Evolutionary conservation across 2,797 vertebrate genomes (phyloP).

Genomic region (Danio tinwini): DNA sequence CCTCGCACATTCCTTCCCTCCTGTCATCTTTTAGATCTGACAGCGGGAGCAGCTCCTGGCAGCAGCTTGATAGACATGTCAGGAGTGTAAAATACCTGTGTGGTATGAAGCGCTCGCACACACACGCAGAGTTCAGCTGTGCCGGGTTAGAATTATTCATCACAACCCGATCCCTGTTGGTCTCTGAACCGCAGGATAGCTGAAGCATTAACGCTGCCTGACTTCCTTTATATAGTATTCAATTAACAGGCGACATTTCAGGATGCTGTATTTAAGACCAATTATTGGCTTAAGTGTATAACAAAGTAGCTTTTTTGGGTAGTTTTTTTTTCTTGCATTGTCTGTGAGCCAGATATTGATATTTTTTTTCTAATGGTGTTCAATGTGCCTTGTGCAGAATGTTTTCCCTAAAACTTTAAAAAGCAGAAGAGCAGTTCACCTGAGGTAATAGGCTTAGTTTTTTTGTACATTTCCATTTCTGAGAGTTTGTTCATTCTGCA

Average conservation of each 20-base stretch:
- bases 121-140: constrained; percentile 42
- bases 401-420: neutral
- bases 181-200: constrained; percentile 39
- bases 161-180: constrained; percentile 49
- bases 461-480: neutral
- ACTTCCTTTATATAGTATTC: constrained; percentile 34
- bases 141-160: constrained; percentile 48
- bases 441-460: neutral
- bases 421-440: neutral
- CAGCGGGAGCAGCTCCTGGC: constrained; percentile 58
- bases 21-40: constrained; percentile 58
- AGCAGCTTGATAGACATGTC: constrained; percentile 60
- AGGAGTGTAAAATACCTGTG: constrained; percentile 53
- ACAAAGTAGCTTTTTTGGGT: constrained; percentile 19
- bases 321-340: neutral
- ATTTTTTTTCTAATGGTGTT: constrained; percentile 16
- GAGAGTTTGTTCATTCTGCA: neutral
- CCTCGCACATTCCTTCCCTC: constrained; percentile 62
- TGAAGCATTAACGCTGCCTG: constrained; percentile 32
- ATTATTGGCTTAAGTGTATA: constrained; percentile 21
- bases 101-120: constrained; percentile 29
- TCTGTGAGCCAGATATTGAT: constrained; percentile 16
- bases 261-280: constrained; percentile 23
- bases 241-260: constrained; percentile 32
- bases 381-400: neutral